Conservation (phyloP, 2,113 vertebrate species). For the Sardina pilchardus region DNA sequence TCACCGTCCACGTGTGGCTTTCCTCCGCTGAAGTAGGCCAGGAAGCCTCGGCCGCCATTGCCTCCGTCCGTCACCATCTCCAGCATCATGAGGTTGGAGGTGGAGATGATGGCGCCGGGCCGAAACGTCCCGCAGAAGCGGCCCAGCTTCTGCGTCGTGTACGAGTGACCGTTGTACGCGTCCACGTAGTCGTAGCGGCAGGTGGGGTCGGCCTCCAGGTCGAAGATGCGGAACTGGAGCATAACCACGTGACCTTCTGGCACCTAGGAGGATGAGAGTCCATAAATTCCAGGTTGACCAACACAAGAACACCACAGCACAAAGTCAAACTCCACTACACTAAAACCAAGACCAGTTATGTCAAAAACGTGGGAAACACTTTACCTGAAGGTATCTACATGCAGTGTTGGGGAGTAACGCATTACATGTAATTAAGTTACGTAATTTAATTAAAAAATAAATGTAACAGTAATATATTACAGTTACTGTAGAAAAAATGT, state of each 20-base stretch:
- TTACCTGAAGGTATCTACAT: too few relatives aligned
- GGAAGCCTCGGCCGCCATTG: constrained; percentile 80
- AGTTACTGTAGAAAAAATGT: too few relatives aligned
- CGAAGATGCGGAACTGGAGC: constrained; percentile 86
- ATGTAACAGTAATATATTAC: too few relatives aligned
- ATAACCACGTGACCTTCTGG: constrained; percentile 84
- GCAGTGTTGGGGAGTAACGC: too few relatives aligned
- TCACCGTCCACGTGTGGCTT: constrained; percentile 80
- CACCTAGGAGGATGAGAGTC: constrained; percentile 68
- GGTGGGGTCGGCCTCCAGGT: constrained; percentile 83
- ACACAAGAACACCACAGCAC: neutral
- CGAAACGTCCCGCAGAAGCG: constrained; percentile 89
- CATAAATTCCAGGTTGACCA: neutral
- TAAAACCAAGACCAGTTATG: neutral
- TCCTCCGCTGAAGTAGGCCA: constrained; percentile 79
- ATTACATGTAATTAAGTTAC: too few relatives aligned
- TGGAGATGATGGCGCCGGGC: constrained; percentile 82
- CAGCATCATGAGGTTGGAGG: constrained; percentile 84
- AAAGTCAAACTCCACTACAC: neutral
- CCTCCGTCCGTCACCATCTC: constrained; percentile 80
- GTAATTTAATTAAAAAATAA: too few relatives aligned
- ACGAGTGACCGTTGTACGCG: constrained; percentile 79
- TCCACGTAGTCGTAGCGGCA: constrained; percentile 87
- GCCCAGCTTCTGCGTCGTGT: constrained; percentile 78
- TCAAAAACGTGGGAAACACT: too few relatives aligned